These are phyloP conservation scores for Rhabditoides inermis DNA, from an alignment of 2,888 invertebrate genomes.

Conservation along the genomic window DNA sequence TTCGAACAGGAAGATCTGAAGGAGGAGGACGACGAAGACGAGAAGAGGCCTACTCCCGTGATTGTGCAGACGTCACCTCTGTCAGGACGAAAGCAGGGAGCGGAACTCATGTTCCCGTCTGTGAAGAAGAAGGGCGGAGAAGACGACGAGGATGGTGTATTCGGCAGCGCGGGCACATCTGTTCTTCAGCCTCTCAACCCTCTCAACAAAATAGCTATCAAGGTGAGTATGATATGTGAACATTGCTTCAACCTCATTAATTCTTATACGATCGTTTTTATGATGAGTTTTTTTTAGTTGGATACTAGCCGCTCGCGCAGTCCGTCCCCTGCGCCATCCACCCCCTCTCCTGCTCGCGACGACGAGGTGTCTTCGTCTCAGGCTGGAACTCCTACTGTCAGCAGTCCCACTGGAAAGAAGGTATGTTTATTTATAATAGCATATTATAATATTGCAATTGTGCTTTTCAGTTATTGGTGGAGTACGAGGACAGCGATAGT, in stretches of 20 bases:
- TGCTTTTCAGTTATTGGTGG: constrained; percentile 25
- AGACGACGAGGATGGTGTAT: constrained; percentile 7
- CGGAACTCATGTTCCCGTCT: constrained; percentile 44
- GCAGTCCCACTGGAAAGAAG: constrained; percentile 3
- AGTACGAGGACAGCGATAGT: constrained; percentile 32
- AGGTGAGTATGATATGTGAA: constrained; percentile 15
- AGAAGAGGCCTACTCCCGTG: constrained; percentile 4
- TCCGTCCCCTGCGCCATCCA: constrained; percentile 17
- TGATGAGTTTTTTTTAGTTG: constrained; percentile 1
- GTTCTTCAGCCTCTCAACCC: neutral
- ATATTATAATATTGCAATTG: neutral
- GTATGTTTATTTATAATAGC: neutral
- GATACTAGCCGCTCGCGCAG: constrained; percentile 12
- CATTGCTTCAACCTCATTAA: constrained; percentile 5
- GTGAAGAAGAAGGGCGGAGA: constrained; percentile 11
- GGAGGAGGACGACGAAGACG: constrained; percentile 17
- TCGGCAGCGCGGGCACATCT: neutral
- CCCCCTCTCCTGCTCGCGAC: constrained; percentile 18
- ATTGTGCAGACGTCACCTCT: neutral
- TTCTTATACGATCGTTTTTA: neutral
- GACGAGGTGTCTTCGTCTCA: constrained; percentile 34
- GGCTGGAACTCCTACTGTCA: neutral
- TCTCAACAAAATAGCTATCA: constrained; percentile 22
- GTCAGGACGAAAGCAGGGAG: constrained; percentile 35
- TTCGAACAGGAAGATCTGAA: constrained; percentile 46